Evolutionary conservation across 2,113 vertebrate genomes (phyloP).

Genomic region (Vanacampus margaritifer): DNA sequence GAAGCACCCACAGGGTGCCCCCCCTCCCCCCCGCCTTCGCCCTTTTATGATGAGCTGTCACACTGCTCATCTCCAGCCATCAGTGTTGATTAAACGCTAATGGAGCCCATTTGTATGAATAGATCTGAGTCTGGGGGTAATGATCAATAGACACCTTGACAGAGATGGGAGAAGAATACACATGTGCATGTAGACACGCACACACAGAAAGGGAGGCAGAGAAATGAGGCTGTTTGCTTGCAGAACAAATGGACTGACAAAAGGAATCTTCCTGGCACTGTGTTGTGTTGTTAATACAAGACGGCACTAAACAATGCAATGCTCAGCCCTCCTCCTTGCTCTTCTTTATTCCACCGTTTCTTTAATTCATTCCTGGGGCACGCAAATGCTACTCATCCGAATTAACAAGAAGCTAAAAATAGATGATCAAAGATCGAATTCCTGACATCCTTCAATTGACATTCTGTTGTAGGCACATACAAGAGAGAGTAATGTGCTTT

Average conservation of each 20-base stretch:
- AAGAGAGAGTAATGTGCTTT: slow-evolving; percentile 19
- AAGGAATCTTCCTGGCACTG: slow-evolving; percentile 64
- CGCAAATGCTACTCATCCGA: slow-evolving; percentile 46
- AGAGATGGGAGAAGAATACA: slow-evolving; percentile 54
- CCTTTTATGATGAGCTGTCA: slow-evolving; percentile 67
- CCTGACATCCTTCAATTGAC: slow-evolving; percentile 22
- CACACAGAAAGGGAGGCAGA: slow-evolving; percentile 41
- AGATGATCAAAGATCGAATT: slow-evolving; percentile 35
- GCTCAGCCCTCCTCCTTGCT: slow-evolving; percentile 34
- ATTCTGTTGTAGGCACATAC: slow-evolving; percentile 12
- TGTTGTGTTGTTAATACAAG: slow-evolving; percentile 66
- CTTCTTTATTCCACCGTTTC: slow-evolving; percentile 33
- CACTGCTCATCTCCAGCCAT: slow-evolving; percentile 67
- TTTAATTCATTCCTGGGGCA: slow-evolving; percentile 39
- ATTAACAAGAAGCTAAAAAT: slow-evolving; percentile 40
- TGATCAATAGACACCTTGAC: slow-evolving; percentile 73
- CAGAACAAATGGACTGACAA: slow-evolving; percentile 75
- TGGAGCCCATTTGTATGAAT: slow-evolving; percentile 75
- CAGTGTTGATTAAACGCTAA: slow-evolving; percentile 72
- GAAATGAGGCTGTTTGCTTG: slow-evolving; percentile 68
- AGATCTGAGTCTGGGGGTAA: slow-evolving; percentile 56
- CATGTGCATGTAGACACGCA: slow-evolving; percentile 9
- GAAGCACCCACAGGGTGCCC: slow-evolving; percentile 31
- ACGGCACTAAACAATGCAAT: slow-evolving; percentile 71
- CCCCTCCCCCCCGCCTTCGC: slow-evolving; percentile 20